Base-by-base conservation (phyloP, 2,113 vertebrate genomes). In the Dendropsophus ebraccatus region DNA sequence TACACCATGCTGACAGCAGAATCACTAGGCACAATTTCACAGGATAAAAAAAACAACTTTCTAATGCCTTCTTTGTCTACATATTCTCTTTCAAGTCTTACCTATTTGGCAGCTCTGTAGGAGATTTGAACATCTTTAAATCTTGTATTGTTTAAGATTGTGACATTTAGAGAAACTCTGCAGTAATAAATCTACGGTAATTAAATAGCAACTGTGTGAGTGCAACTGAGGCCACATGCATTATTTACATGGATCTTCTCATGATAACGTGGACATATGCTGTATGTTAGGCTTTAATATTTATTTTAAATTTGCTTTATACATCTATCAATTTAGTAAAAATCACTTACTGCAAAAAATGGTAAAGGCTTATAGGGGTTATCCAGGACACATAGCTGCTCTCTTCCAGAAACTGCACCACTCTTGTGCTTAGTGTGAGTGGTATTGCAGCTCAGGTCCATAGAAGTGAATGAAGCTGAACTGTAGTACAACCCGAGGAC, bases 211-310 rank as follows among this genome's bases (percentile, higher is more conserved):
- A 76, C 8, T 50, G 28, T 30, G 35, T 30, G 74, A 76, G 74
- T 19, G 45, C 25, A 76, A 30, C 47, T 52, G 47, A 52, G 74
- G 47, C 74, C 74, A 76, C 49, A 30, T 76, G 28, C 74, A 76
- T 76, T 76, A 76, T 76, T 76, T 76, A 76, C 74, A 76, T 30
- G 30, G 0, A 8, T 76, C 49, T 76, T 6, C 11, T 30, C 74
- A 30, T 10, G 47, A 76, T 52, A 76, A 52, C 47, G 30, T 52
- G 74, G n/a, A 76, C 47, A 17, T 76, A 12, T 30, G 3, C 28
- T 9, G n/a, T 0, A 13, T 49, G 35, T 37, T 14, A 47, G 25
- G n/a, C n/a, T n/a, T n/a, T n/a, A n/a, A n/a, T n/a, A n/a, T n/a
- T n/a, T n/a, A n/a, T n/a, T n/a, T n/a, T n/a, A n/a, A 54, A 54